Conservation (phyloP, 2,797 vertebrate species). For the Phaenicophaeus curvirostris region DNA sequence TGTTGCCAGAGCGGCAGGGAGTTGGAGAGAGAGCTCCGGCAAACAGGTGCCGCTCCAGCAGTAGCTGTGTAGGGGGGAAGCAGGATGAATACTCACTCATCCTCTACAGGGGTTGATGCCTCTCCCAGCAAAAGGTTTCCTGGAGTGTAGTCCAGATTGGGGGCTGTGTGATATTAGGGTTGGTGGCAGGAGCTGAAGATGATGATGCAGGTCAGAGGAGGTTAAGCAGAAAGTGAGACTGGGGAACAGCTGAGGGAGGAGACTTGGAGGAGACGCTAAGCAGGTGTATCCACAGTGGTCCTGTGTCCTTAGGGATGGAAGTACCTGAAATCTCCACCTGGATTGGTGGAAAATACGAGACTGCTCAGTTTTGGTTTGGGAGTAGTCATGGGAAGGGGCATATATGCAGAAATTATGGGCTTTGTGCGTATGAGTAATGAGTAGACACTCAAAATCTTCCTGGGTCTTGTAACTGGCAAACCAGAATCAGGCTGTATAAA, state of each 20-base stretch:
- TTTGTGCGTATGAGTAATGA: background rate
- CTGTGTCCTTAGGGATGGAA: background rate
- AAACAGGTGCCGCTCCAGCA: background rate
- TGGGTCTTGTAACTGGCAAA: background rate
- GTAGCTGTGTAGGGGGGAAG: background rate
- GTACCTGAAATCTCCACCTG: background rate
- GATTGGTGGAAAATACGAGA: background rate
- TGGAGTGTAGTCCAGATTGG: background rate
- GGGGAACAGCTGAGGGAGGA: background rate
- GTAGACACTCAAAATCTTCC: background rate
- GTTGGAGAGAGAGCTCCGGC: background rate
- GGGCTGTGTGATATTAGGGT: background rate
- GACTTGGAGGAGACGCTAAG: background rate
- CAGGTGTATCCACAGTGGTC: fast-evolving
- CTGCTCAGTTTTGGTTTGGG: background rate
- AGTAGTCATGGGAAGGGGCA: background rate
- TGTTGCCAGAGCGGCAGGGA: background rate
- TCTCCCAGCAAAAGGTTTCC: background rate
- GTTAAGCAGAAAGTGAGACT: background rate
- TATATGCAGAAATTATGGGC: fast-evolving
- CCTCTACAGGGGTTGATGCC: background rate
- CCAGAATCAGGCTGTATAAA: background rate
- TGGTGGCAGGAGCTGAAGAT: constrained; percentile 14
- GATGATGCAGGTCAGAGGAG: background rate
- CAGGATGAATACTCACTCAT: background rate